phyloP scores from a whole-genome alignment of 2,113 vertebrate species.

The Pollachius pollachius region DNA sequence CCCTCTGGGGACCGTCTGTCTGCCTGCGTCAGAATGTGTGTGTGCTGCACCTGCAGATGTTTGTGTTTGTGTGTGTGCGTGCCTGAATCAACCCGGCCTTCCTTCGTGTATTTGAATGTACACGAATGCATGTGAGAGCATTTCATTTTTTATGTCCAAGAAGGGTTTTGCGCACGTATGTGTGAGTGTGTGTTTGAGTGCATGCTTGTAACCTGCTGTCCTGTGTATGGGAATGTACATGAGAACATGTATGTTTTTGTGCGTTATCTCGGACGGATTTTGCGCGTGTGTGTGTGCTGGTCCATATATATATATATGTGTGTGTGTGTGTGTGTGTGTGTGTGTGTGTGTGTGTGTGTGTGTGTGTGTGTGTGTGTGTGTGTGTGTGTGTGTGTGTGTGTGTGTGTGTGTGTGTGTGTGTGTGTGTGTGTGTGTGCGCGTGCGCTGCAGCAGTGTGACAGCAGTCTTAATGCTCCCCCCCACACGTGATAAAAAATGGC shows the following conservation, averaged over 20 bases:
- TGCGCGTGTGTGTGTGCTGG: too few relatives aligned
- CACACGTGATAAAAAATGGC: constrained; percentile 7
- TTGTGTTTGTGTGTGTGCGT: constrained; percentile 19
- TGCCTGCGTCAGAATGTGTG: not conserved
- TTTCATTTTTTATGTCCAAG: constrained; percentile 2
- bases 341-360: constrained; percentile 53
- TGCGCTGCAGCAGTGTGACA: constrained; percentile 72
- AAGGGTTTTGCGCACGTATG: constrained; percentile 28
- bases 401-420: too few relatives aligned
- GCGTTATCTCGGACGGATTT: not conserved
- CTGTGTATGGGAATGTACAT: too few relatives aligned
- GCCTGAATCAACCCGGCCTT: not conserved
- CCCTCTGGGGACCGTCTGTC: constrained; percentile 47
- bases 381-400: too few relatives aligned
- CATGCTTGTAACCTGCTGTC: too few relatives aligned
- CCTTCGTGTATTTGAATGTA: constrained; percentile 5
- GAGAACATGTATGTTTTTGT: too few relatives aligned
- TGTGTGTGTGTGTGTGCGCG: constrained; percentile 5
- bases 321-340: too few relatives aligned
- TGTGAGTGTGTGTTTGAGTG: constrained; percentile 15
- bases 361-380: too few relatives aligned
- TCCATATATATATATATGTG: too few relatives aligned
- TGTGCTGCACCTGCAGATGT: constrained; percentile 12
- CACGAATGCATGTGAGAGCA: constrained; percentile 36
- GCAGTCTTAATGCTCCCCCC: constrained; percentile 67